A percentile compares a stretch with the other conserved stretches of the same genome.
Conservation (phyloP, 2,888 invertebrate genomes). For the Mythimna pallens region DNA sequence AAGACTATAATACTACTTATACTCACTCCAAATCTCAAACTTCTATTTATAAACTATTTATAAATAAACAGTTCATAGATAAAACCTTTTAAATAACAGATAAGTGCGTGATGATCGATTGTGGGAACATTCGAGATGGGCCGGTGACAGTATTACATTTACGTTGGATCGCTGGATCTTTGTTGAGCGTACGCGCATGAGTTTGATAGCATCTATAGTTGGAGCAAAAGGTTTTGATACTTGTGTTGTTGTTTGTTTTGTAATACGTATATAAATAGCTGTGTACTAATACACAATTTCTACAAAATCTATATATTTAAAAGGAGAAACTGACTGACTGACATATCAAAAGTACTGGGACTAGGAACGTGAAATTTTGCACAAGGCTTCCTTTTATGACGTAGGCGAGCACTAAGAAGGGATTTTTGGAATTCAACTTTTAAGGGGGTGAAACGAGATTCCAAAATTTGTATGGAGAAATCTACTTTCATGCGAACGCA, state of each 20-base stretch:
- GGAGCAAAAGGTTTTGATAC: constrained; percentile 73
- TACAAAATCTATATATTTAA: too few relatives aligned
- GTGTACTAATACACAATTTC: too few relatives aligned
- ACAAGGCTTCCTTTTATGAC: too few relatives aligned
- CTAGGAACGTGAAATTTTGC: too few relatives aligned
- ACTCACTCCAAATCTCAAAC: constrained; percentile 67
- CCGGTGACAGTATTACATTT: constrained; percentile 88
- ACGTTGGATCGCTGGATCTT: constrained; percentile 77
- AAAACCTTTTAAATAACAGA: constrained; percentile 86
- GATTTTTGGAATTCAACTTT: too few relatives aligned
- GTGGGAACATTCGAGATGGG: constrained; percentile 84
- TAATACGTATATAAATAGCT: too few relatives aligned
- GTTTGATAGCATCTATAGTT: constrained; percentile 80
- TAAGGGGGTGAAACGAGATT: too few relatives aligned
- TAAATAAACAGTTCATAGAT: constrained; percentile 84
- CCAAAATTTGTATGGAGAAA: too few relatives aligned
- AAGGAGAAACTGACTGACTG: too few relatives aligned
- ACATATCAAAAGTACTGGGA: too few relatives aligned
- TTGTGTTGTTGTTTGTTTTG: constrained; percentile 55
- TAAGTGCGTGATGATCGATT: constrained; percentile 88
- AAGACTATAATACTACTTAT: constrained; percentile 19
- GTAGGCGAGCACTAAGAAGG: too few relatives aligned
- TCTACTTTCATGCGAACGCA: too few relatives aligned
- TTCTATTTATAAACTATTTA: constrained; percentile 73
- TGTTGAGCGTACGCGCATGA: constrained; percentile 81